Percentiles rank a stretch among this genome's conserved stretches.
Conservation (phyloP, 2,888 invertebrate species). For the Charanyca ferruginea region DNA sequence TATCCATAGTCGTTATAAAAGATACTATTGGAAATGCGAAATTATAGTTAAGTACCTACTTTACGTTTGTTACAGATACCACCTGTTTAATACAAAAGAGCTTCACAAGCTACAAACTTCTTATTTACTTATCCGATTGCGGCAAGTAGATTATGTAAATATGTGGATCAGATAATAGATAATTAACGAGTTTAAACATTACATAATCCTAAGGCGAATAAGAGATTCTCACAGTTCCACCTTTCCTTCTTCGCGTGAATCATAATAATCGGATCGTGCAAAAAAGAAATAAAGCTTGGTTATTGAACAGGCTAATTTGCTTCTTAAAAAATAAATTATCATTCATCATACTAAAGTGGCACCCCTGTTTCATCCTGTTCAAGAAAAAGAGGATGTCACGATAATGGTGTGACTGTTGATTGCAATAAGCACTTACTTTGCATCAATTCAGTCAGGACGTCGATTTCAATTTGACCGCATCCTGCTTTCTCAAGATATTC, state of each 20-base stretch:
- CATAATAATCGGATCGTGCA: background rate
- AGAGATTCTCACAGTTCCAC: background rate
- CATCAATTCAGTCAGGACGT: constrained; percentile 86
- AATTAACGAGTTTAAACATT: no score
- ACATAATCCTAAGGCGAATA: background rate
- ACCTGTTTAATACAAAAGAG: background rate
- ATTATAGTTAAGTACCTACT: background rate
- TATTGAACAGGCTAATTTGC: constrained; percentile 26
- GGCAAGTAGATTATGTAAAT: background rate
- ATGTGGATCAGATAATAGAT: background rate
- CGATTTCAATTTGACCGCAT: constrained; percentile 89
- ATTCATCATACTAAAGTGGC: constrained; percentile 54
- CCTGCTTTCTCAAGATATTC: constrained; percentile 87
- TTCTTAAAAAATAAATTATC: constrained; percentile 31
- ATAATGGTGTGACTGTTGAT: constrained; percentile 85
- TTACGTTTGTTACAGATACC: no score
- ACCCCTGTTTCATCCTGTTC: constrained; percentile 69
- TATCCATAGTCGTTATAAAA: constrained; percentile 3
- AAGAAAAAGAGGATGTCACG: constrained; percentile 83
- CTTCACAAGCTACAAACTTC: background rate
- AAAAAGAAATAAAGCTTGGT: constrained; percentile 8
- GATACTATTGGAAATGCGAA: constrained; percentile 2
- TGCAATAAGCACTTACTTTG: constrained; percentile 87
- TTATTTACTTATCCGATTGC: no score
- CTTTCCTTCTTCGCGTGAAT: background rate